These are phyloP conservation scores for Xyrauchen texanus DNA, from an alignment of 2,113 vertebrate genomes.

Conservation along the genomic window DNA sequence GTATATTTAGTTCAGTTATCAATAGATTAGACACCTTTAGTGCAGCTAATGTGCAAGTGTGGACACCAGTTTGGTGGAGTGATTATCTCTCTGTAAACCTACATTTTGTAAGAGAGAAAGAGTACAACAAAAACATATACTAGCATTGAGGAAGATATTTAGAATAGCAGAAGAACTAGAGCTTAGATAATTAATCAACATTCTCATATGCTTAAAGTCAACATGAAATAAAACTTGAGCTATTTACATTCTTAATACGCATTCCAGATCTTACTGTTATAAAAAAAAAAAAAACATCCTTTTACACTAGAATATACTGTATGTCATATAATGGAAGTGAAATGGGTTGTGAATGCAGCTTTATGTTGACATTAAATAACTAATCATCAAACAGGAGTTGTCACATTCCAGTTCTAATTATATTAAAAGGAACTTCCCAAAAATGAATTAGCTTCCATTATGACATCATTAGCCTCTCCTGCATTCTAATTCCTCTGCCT, in stretches of 20 bases:
- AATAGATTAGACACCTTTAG: constrained; percentile 26
- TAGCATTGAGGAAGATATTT: no score
- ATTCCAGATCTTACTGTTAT: no score
- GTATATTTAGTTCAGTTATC: constrained; percentile 21
- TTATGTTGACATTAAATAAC: background rate
- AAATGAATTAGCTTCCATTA: background rate
- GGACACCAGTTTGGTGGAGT: background rate
- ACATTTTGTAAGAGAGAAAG: background rate
- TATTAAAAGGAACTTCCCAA: background rate
- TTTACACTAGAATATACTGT: no score
- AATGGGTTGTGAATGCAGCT: no score
- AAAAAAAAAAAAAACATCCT: no score
- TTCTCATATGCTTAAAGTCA: no score
- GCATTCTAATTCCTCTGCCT: background rate
- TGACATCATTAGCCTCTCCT: background rate
- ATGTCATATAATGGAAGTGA: no score
- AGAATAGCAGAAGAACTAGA: no score
- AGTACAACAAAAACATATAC: background rate
- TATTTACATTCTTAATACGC: no score
- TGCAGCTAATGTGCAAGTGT: constrained; percentile 9
- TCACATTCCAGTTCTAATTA: background rate
- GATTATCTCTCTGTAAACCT: background rate
- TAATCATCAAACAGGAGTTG: background rate
- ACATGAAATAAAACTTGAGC: no score
- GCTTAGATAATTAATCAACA: no score